These are phyloP conservation scores for Periophthalmus modestus DNA, from an alignment of 2,113 vertebrate genomes.

Conservation along the genomic window DNA sequence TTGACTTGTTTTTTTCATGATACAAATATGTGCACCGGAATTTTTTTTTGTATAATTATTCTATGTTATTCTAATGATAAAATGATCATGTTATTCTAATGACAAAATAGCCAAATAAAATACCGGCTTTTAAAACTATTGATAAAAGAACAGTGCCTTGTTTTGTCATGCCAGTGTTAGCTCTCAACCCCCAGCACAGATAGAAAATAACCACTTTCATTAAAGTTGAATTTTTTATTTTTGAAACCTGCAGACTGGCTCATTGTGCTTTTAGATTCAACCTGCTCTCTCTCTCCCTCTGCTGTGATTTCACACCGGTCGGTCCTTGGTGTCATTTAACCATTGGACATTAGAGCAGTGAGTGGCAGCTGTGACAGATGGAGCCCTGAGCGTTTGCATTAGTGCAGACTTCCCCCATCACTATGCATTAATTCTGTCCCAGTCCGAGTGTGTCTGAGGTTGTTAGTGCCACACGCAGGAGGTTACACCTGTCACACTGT, in stretches of 20 bases:
- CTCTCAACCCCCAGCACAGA: too few species aligned
- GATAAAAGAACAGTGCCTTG: too few species aligned
- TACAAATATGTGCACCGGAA: too few species aligned
- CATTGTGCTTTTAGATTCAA: neutral
- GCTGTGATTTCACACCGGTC: constrained; percentile 42
- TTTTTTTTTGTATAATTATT: too few species aligned
- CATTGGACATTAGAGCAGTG: constrained; percentile 22
- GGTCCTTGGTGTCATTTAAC: constrained; percentile 31
- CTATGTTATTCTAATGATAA: too few species aligned
- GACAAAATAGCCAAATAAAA: too few species aligned
- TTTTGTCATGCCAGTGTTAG: too few species aligned
- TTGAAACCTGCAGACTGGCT: neutral
- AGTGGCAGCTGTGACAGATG: constrained; percentile 35
- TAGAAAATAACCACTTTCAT: too few species aligned
- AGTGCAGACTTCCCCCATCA: constrained; percentile 52
- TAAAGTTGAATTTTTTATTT: too few species aligned
- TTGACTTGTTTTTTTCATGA: too few species aligned
- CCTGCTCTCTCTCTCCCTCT: neutral
- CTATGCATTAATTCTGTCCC: constrained; percentile 46
- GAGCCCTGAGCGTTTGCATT: constrained; percentile 31
- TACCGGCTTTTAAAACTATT: too few species aligned
- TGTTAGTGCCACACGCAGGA: constrained; percentile 53
- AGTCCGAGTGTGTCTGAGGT: constrained; percentile 33
- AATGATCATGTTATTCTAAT: too few species aligned
- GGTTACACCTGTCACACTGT: constrained; percentile 52